A percentile compares a stretch with the other conserved stretches of the same genome.
Evolutionary conservation across 1,140 invertebrate genomes (phyloP).

Genomic region (Micrasema longulum): DNA sequence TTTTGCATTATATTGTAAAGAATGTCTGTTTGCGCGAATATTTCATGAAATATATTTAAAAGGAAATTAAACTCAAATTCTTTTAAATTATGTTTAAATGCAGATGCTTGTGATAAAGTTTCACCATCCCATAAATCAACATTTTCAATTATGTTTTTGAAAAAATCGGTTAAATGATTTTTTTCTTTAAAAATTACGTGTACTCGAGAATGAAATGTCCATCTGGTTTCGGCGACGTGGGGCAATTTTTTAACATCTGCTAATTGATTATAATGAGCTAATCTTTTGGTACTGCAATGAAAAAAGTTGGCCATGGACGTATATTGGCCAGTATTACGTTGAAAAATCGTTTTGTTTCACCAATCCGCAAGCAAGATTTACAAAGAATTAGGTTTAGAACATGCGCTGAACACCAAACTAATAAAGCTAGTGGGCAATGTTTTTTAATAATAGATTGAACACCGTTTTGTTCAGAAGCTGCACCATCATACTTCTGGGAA

Average conservation of each 20-base stretch:
- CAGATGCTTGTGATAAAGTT: conserved; percentile 1
- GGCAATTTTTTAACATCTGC: conserved; percentile 25
- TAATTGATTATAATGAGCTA: conserved; percentile 21
- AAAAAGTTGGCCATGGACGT: conserved; percentile 37
- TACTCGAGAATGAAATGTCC: conserved; percentile 39
- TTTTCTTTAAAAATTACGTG: conserved; percentile 23
- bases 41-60: neutral
- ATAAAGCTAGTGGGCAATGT: conserved; percentile 40
- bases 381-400: conserved; percentile 40
- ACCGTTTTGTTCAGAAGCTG: conserved; percentile 21
- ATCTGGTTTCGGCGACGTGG: conserved; percentile 35
- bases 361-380: conserved; percentile 40
- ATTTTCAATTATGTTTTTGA: neutral
- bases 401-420: conserved; percentile 42
- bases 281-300: conserved; percentile 35
- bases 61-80: neutral
- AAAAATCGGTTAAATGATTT: neutral
- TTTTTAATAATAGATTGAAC: conserved; percentile 37
- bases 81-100: neutral
- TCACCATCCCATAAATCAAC: neutral
- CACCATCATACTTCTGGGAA: conserved; percentile 49
- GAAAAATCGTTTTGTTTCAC: conserved; percentile 44
- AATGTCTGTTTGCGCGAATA: neutral
- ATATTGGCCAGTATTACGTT: no score
- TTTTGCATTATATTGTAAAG: conserved; percentile 10